Base-by-base conservation (phyloP, 2,888 invertebrate species). In the Lathronympha strigana region DNA sequence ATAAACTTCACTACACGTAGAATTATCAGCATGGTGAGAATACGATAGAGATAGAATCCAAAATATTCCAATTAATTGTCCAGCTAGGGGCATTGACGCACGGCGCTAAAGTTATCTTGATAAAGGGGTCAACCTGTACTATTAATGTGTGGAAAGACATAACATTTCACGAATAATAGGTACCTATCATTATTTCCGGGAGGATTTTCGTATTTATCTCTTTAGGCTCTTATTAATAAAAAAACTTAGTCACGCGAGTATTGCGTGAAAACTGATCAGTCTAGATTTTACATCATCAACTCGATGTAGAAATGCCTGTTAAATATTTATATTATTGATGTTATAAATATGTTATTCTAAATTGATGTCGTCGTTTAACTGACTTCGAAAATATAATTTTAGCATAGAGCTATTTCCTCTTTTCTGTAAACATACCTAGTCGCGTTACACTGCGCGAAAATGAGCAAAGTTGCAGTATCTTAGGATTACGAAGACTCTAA, bases 11-110 rank as follows among this genome's bases (percentile, higher is more conserved):
- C 33, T 17, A 25, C 15, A 25, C 47, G 15, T 17, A 25, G 38
- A 33, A 17, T 45, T 45, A 51, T 64, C 57, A 36, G 45, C 51
- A 47, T 47, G 31, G 43, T 64, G 33, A 36, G 53, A 60, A 60
- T 53, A 31, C 23, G 17, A 21, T 17, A 19, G 25, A 36, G 67
- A 71, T 68, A 70, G 74, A 63, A 74, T 71, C 70, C 70, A 63
- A 67, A 68, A 71, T 58, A 64, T 70, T 55, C 67, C 19, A 8
- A 49, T 43, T 63, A 70, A 69, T 58, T 53, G 69, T 70, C 66
- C 67, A 74, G 66, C 43, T 23, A 19, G 72, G 77, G 75, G 67
- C 78, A 82, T 80, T 84, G 84, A 84, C 82, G 83, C 71, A 82
- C 77, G 75, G 19, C 17, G 31, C 5, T 45, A 28, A 23, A 23